Evolutionary conservation across 2,797 vertebrate species (phyloP).

Genomic region (Gymnothorax reevesii): DNA sequence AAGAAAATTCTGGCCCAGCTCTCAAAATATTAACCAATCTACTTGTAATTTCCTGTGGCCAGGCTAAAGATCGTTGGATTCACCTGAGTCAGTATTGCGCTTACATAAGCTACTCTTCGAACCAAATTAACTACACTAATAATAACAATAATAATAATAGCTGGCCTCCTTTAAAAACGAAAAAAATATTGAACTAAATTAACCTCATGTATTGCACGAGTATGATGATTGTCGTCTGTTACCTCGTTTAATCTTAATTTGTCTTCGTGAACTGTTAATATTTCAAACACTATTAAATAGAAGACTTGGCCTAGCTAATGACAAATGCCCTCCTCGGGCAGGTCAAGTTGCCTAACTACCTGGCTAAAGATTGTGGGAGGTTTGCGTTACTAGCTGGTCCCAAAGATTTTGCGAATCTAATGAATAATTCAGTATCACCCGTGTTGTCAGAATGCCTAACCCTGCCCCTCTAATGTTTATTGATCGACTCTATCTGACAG

Average conservation of each 20-base stretch:
- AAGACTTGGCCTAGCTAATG: neutral
- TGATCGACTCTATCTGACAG: slow-evolving; percentile 67
- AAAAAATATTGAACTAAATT: neutral
- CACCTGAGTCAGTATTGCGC: neutral
- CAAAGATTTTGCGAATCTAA: neutral
- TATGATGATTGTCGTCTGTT: neutral
- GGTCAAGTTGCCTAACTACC: neutral
- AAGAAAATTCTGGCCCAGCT: too few species aligned
- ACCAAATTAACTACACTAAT: neutral
- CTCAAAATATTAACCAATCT: too few species aligned
- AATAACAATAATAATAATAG: neutral
- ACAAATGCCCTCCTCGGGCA: neutral
- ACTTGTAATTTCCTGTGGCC: neutral
- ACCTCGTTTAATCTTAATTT: too few species aligned
- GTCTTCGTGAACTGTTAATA: neutral
- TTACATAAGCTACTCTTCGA: neutral
- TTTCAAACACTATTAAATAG: neutral
- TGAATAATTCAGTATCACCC: slow-evolving; percentile 50
- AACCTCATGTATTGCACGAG: neutral
- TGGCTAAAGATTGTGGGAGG: neutral
- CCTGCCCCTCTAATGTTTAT: slow-evolving; percentile 72
- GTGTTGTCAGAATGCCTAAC: slow-evolving; percentile 55
- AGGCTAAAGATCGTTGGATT: neutral
- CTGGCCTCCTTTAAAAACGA: too few species aligned
- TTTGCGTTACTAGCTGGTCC: neutral